phyloP scores from a whole-genome alignment of 1,140 invertebrate genomes.

The Trachymyrmex septentrionalis region DNA sequence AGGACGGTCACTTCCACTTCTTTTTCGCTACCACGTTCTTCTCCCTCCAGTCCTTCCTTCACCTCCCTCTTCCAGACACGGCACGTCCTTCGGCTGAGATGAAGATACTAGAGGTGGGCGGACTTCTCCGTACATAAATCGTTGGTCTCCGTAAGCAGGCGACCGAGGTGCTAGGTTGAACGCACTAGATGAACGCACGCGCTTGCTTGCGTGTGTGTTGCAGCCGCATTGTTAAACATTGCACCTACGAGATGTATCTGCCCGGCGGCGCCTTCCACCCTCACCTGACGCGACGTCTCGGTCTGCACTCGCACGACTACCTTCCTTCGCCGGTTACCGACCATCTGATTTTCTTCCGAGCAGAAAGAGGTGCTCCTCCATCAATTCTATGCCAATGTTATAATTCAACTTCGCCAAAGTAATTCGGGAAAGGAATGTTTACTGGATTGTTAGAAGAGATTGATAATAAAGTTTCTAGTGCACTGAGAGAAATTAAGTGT shows the following conservation, averaged over 20 bases:
- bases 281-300: conserved; percentile 47
- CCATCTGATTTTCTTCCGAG: conserved; percentile 34
- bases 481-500: no score
- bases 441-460: neutral
- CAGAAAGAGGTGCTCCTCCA: neutral
- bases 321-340: conserved; percentile 42
- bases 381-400: neutral
- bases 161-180: conserved; percentile 80
- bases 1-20: conserved; percentile 51
- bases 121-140: conserved; percentile 81
- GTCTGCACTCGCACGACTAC: conserved; percentile 44
- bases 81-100: conserved; percentile 78
- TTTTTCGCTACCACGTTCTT: conserved; percentile 48
- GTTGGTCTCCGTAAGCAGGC: conserved; percentile 77
- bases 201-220: conserved; percentile 63
- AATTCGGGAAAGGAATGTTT: neutral
- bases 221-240: conserved; percentile 74
- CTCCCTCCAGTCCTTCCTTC: conserved; percentile 27
- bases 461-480: neutral
- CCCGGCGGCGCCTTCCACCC: conserved; percentile 51
- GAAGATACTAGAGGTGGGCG: conserved; percentile 84
- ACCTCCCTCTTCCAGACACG: conserved; percentile 65
- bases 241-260: conserved; percentile 67
- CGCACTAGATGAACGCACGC: conserved; percentile 70
- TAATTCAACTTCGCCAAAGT: neutral